These are phyloP conservation scores for Remorina albescens DNA, from an alignment of 2,797 vertebrate genomes.

Conservation along the genomic window DNA sequence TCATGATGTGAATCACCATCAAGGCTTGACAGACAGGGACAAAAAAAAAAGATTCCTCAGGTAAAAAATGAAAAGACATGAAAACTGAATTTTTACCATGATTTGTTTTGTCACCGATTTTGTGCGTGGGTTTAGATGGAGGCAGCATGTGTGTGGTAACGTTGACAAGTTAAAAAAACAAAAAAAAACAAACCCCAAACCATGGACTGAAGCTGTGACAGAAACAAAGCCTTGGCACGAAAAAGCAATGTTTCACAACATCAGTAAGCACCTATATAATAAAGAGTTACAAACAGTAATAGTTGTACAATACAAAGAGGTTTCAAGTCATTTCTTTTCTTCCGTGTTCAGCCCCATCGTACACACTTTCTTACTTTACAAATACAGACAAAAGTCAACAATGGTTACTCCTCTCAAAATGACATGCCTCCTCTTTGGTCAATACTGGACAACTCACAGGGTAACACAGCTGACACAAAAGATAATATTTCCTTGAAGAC, in stretches of 20 bases:
- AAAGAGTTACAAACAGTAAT: constrained; percentile 54
- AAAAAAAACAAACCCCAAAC: background rate
- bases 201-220: constrained; percentile 31
- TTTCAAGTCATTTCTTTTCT: constrained; percentile 50
- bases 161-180: constrained; percentile 38
- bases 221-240: constrained; percentile 56
- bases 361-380: constrained; percentile 33
- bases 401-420: constrained; percentile 20
- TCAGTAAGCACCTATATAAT: constrained; percentile 69
- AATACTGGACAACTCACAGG: constrained; percentile 59
- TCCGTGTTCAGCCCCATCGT: constrained; percentile 34
- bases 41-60: constrained; percentile 46
- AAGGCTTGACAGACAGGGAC: constrained; percentile 47
- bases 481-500: constrained; percentile 45
- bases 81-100: constrained; percentile 25
- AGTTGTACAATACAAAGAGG: constrained; percentile 50
- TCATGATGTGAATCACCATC: constrained; percentile 56
- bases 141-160: constrained; percentile 68
- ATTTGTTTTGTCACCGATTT: constrained; percentile 54
- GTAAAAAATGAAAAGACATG: constrained; percentile 26
- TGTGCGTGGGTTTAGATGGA: constrained; percentile 57
- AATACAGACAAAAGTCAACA: constrained; percentile 16
- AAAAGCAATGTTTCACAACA: constrained; percentile 56
- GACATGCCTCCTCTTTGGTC: constrained; percentile 67
- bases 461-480: constrained; percentile 35